phyloP scores from a whole-genome alignment of 2,113 vertebrate genomes.

The Stomatorhinus ivindoensis region DNA sequence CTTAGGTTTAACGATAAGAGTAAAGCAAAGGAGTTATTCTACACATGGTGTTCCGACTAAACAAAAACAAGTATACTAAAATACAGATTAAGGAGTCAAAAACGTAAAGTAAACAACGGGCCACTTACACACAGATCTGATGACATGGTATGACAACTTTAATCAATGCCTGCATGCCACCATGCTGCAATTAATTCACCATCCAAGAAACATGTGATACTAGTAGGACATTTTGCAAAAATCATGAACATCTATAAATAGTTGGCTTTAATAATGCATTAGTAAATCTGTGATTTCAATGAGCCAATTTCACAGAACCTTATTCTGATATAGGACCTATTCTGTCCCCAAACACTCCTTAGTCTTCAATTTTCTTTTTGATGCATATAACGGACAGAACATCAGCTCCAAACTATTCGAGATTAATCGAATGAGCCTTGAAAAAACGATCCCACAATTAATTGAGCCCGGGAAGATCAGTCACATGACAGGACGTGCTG shows the following conservation, averaged over 20 bases:
- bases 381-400: background rate
- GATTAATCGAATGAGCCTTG: background rate
- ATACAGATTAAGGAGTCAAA: background rate
- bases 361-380: background rate
- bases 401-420: background rate
- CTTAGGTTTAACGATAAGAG: background rate
- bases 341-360: background rate
- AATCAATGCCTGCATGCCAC: slow-evolving; percentile 25
- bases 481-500: background rate
- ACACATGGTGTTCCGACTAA: background rate
- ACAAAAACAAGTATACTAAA: background rate
- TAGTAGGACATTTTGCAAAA: slow-evolving; percentile 42
- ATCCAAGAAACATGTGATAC: slow-evolving; percentile 27
- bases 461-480: background rate
- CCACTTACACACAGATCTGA: background rate
- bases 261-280: slow-evolving; percentile 25
- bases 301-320: background rate
- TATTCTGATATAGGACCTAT: background rate
- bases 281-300: background rate
- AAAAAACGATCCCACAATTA: background rate
- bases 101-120: background rate
- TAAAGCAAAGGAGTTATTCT: background rate
- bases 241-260: slow-evolving; percentile 34
- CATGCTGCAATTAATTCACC: slow-evolving; percentile 45
- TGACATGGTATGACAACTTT: background rate